A percentile compares a stretch with the other conserved stretches of the same genome.
These are phyloP conservation scores for Zaprionus kolodkinae DNA, from an alignment of 1,140 invertebrate species.

Conservation along the genomic window DNA sequence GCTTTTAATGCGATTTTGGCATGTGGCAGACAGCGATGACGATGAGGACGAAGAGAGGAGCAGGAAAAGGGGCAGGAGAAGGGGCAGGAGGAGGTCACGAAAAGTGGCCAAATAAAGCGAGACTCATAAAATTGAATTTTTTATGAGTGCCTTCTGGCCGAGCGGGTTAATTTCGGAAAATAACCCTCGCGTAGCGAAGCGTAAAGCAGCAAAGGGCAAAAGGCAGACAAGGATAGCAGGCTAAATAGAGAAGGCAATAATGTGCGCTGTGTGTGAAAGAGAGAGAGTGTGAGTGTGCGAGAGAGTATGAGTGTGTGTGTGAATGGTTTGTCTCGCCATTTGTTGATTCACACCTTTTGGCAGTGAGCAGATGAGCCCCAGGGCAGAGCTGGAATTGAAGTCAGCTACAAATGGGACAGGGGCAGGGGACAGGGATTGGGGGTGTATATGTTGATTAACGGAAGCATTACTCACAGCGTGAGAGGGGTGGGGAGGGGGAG, in stretches of 20 bases:
- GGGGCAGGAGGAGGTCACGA: neutral
- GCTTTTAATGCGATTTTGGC: constrained; percentile 56
- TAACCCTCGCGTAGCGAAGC: constrained; percentile 48
- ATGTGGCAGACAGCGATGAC: constrained; percentile 43
- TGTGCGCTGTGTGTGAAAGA: neutral
- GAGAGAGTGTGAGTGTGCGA: neutral
- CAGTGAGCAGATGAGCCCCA: constrained; percentile 23
- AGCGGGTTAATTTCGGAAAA: constrained; percentile 70
- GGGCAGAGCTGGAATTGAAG: constrained; percentile 17
- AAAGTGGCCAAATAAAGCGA: constrained; percentile 76
- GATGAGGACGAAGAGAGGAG: no score
- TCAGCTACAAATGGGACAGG: constrained; percentile 6
- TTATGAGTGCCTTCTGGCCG: constrained; percentile 69
- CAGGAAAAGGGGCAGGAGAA: no score
- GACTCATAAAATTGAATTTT: constrained; percentile 82
- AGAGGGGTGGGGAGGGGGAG: no score
- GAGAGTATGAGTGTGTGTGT: neutral
- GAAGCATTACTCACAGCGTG: constrained; percentile 70
- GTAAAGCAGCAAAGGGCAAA: constrained; percentile 52
- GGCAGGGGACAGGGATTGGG: neutral
- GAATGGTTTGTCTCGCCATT: constrained; percentile 43
- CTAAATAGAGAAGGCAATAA: neutral
- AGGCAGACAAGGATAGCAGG: constrained; percentile 24
- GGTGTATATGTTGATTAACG: constrained; percentile 62
- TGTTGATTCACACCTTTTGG: constrained; percentile 79